Percentiles rank a stretch among this genome's conserved stretches.
phyloP scores from a whole-genome alignment of 2,797 vertebrate genomes.

The Brotogeris chrysoptera region DNA sequence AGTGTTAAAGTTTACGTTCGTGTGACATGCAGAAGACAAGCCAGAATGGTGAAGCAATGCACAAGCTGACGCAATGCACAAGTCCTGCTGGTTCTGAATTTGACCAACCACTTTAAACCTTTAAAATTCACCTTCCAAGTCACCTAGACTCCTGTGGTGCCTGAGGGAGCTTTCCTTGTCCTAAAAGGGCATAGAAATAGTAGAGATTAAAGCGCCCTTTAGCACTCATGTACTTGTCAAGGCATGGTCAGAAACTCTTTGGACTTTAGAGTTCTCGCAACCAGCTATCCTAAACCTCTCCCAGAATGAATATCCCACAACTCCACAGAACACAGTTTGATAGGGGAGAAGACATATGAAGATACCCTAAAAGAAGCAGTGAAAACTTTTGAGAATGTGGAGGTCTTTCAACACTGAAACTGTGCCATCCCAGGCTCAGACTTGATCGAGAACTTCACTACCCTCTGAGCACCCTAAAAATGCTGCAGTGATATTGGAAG shows the following conservation, averaged over 20 bases:
- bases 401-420: background rate
- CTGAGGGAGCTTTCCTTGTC: background rate
- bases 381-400: background rate
- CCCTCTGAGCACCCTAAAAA: background rate
- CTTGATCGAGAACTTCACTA: background rate
- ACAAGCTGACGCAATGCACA: background rate
- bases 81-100: background rate
- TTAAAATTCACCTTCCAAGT: background rate
- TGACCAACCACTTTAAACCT: background rate
- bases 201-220: background rate
- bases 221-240: background rate
- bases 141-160: background rate
- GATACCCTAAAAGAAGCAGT: background rate
- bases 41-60: background rate
- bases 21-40: fast-evolving
- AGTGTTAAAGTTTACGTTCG: background rate
- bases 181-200: background rate
- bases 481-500: background rate
- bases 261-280: background rate
- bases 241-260: background rate
- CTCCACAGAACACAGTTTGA: background rate
- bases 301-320: background rate
- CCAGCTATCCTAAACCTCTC: background rate
- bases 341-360: background rate
- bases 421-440: background rate